phyloP scores from a whole-genome alignment of 2,797 vertebrate species.

The Perodicticus potto region DNA sequence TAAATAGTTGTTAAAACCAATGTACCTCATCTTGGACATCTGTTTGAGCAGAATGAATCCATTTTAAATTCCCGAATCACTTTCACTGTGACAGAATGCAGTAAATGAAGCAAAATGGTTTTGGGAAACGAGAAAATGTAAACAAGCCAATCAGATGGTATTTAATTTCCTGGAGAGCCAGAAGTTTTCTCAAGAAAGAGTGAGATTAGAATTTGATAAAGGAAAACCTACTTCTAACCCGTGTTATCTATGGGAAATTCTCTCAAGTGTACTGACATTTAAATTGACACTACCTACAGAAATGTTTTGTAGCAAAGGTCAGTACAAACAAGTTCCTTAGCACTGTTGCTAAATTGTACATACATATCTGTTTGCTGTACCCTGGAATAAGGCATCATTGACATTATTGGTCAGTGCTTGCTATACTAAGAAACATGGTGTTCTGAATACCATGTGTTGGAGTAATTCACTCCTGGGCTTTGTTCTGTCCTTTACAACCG shows the following conservation, averaged over 20 bases:
- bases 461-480: neutral
- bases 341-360: constrained; percentile 9
- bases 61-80: constrained; percentile 87
- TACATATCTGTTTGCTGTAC: neutral
- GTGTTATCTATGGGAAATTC: constrained; percentile 4
- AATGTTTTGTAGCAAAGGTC: constrained; percentile 35
- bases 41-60: constrained; percentile 88
- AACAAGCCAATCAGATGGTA: constrained; percentile 85
- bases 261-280: constrained; percentile 63
- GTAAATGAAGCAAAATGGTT: constrained; percentile 88
- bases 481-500: neutral
- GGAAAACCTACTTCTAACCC: constrained; percentile 49
- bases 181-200: constrained; percentile 72
- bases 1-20: constrained; percentile 89
- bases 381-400: constrained; percentile 10
- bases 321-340: constrained; percentile 43
- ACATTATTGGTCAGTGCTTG: neutral
- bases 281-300: neutral
- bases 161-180: constrained; percentile 82
- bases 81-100: constrained; percentile 83
- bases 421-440: neutral
- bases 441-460: neutral
- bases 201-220: constrained; percentile 58
- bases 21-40: constrained; percentile 90
- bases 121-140: constrained; percentile 84